A percentile compares a stretch with the other conserved stretches of the same genome.
phyloP scores from a whole-genome alignment of 1,140 invertebrate species.

The Ooceraea biroi region DNA sequence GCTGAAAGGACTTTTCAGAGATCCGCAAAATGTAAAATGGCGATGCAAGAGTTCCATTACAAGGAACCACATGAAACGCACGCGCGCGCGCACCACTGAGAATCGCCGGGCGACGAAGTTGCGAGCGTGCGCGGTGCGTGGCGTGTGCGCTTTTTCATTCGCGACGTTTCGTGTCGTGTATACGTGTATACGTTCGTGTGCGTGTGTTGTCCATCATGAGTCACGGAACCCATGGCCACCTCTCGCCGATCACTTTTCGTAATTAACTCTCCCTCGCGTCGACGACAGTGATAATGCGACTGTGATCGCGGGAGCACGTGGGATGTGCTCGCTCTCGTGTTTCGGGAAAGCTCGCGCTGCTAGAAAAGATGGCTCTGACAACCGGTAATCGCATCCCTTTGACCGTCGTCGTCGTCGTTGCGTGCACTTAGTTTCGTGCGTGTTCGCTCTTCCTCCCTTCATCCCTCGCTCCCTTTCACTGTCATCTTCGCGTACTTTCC shows the following conservation, averaged over 20 bases:
- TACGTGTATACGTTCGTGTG: neutral
- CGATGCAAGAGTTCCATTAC: no score
- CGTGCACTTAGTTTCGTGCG: neutral
- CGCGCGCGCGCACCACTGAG: no score
- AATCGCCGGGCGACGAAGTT: neutral
- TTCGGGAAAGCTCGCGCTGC: slow-evolving; percentile 22
- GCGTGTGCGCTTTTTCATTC: slow-evolving; percentile 40
- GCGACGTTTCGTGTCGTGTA: neutral
- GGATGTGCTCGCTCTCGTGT: slow-evolving; percentile 57
- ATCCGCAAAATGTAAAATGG: no score
- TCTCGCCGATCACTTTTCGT: slow-evolving; percentile 68
- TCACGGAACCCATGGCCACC: slow-evolving; percentile 75
- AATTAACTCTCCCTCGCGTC: slow-evolving; percentile 70
- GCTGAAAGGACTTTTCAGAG: no score
- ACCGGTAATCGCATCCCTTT: slow-evolving; percentile 57
- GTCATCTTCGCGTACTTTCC: no score
- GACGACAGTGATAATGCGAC: slow-evolving; percentile 67
- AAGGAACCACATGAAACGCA: no score
- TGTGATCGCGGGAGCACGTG: slow-evolving; percentile 54
- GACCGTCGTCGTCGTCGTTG: slow-evolving; percentile 18
- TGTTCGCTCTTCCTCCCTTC: no score
- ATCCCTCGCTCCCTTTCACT: neutral
- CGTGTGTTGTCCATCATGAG: slow-evolving; percentile 77
- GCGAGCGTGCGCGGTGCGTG: neutral
- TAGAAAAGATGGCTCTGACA: slow-evolving; percentile 69